Percentiles rank a stretch among this genome's conserved stretches.
Evolutionary conservation across 2,113 vertebrate genomes (phyloP).

Genomic region (Ariopsis seemanni): DNA sequence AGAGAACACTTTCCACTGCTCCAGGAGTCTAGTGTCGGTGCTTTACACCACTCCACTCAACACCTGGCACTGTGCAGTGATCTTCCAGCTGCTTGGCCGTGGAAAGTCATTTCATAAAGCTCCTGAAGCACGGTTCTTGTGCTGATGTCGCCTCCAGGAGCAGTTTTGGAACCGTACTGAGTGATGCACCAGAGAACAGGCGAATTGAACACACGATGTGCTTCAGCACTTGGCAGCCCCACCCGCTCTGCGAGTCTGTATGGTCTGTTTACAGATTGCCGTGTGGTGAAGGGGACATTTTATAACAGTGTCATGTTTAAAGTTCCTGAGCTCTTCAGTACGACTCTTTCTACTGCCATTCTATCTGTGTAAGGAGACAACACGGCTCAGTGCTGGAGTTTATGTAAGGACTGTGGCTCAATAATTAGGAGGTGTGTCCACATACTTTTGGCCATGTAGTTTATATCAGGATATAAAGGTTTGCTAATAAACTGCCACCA

Average conservation of each 20-base stretch:
- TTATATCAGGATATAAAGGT: not conserved
- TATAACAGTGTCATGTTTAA: too few species aligned
- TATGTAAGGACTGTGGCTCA: too few species aligned
- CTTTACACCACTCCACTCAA: not conserved
- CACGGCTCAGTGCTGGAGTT: too few species aligned
- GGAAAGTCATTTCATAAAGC: not conserved
- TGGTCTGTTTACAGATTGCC: not conserved
- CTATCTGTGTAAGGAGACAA: not conserved
- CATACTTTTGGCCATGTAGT: not conserved
- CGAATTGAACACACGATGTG: not conserved
- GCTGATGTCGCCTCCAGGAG: not conserved
- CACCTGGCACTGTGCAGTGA: not conserved
- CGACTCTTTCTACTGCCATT: not conserved
- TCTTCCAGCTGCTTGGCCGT: not conserved
- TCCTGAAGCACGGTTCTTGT: not conserved
- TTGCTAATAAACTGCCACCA: not conserved
- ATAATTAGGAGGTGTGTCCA: not conserved
- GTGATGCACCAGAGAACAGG: not conserved
- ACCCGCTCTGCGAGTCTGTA: not conserved
- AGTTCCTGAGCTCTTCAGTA: not conserved
- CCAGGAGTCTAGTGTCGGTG: not conserved
- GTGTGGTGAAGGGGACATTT: too few species aligned
- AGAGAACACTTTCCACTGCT: not conserved
- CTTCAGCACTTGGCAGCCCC: not conserved
- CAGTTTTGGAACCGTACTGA: not conserved